These are phyloP conservation scores for Zaprionus vittiger DNA, from an alignment of 1,140 invertebrate species.

Conservation along the genomic window DNA sequence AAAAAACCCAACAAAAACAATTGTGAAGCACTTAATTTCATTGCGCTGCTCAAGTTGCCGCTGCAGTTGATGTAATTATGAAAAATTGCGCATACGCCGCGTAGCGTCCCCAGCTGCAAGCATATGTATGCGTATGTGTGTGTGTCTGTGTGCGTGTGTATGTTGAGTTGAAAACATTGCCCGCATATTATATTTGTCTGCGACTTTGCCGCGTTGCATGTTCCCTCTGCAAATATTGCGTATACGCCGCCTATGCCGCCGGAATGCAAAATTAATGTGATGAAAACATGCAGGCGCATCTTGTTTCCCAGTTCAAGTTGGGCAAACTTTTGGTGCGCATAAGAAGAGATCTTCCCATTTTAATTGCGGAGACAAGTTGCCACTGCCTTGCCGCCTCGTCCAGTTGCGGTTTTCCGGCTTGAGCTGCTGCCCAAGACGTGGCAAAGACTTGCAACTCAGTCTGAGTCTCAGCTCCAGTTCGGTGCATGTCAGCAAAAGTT, in stretches of 20 bases:
- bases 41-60: conserved; percentile 60
- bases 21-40: conserved; percentile 66
- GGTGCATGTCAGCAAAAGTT: background rate
- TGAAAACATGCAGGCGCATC: background rate
- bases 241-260: conserved; percentile 52
- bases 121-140: background rate
- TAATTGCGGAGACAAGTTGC: background rate
- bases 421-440: background rate
- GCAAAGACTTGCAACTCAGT: background rate
- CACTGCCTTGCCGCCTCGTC: no score
- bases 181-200: conserved; percentile 46
- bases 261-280: conserved; percentile 8
- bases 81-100: conserved; percentile 67
- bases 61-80: conserved; percentile 68
- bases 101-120: conserved; percentile 6
- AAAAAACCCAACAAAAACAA: conserved; percentile 43
- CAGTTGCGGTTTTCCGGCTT: no score
- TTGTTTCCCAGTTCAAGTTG: background rate
- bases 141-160: conserved; percentile 7
- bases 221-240: conserved; percentile 50
- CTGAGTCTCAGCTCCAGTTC: background rate
- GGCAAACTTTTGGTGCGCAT: background rate
- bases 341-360: background rate
- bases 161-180: conserved; percentile 28
- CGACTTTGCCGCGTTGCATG: conserved; percentile 26